phyloP scores from a whole-genome alignment of 2,113 vertebrate genomes.

The Thalassarche chlororhynchos region DNA sequence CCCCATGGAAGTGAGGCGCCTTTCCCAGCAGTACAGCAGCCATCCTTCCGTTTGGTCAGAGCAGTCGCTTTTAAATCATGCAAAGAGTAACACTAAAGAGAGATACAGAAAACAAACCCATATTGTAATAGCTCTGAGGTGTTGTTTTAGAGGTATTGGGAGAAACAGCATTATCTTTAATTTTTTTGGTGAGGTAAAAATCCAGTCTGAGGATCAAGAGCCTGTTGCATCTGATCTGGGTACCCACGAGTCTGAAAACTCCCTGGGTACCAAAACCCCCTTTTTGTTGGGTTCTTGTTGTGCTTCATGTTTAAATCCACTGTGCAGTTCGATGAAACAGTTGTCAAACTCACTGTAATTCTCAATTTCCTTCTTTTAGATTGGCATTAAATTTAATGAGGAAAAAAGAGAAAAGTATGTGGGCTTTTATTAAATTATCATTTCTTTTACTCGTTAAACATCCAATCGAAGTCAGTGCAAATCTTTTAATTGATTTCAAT shows the following conservation, averaged over 20 bases:
- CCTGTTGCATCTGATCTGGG: background rate
- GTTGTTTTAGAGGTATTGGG: background rate
- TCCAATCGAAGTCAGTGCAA: constrained; percentile 14
- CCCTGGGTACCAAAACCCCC: background rate
- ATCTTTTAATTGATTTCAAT: constrained; percentile 59
- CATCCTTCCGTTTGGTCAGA: background rate
- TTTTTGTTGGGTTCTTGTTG: constrained; percentile 43
- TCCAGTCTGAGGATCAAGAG: background rate
- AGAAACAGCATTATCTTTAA: background rate
- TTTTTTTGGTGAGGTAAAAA: background rate
- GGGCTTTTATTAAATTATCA: constrained; percentile 70
- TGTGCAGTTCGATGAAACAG: constrained; percentile 15
- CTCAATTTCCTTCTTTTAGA: constrained; percentile 63
- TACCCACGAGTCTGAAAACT: background rate
- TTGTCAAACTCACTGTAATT: constrained; percentile 68
- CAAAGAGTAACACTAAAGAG: background rate
- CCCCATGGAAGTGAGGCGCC: background rate
- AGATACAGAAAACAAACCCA: background rate
- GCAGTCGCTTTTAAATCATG: background rate
- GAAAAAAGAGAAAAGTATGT: constrained; percentile 49
- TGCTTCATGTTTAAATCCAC: constrained; percentile 51
- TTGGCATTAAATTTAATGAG: constrained; percentile 67
- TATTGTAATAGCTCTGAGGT: background rate
- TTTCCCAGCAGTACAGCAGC: background rate
- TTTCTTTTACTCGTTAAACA: constrained; percentile 40